Evolutionary conservation across 2,113 vertebrate genomes (phyloP).

Genomic region (Conger conger): DNA sequence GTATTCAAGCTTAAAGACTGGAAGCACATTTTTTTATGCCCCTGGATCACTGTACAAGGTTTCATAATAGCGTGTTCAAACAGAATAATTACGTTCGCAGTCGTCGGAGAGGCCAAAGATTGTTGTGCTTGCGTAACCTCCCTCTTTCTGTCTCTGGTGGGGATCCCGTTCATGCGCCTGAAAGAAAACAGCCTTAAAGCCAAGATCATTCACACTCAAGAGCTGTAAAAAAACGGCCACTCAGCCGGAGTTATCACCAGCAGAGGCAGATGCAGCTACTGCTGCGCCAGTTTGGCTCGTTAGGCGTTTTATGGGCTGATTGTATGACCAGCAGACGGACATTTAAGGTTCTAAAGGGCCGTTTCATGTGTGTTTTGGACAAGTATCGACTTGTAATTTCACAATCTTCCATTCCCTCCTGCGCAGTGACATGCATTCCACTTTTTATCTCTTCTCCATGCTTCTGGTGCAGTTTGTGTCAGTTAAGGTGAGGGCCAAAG

Average conservation of each 20-base stretch:
- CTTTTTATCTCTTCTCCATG: not conserved
- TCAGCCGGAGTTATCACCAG: not conserved
- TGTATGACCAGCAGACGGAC: not conserved
- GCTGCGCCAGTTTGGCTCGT: not conserved
- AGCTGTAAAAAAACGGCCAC: not conserved
- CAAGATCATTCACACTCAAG: not conserved
- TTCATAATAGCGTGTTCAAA: not conserved
- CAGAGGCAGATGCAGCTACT: not conserved
- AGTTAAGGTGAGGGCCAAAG: not conserved
- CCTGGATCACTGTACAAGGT: not conserved
- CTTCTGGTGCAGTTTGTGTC: not conserved
- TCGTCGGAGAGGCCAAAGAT: not conserved
- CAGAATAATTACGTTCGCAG: not conserved
- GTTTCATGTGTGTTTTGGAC: not conserved
- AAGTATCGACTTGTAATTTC: too few relatives aligned
- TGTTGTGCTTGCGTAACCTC: not conserved
- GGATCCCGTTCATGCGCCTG: not conserved
- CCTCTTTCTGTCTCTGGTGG: not conserved
- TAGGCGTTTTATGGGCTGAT: not conserved
- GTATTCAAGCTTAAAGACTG: not conserved
- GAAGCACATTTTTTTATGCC: not conserved
- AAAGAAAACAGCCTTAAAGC: not conserved
- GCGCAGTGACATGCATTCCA: not conserved
- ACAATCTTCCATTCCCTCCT: too few relatives aligned
- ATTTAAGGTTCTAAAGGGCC: not conserved